Conservation (phyloP, 2,888 invertebrate species). For the Scaptomyza caliginosa region DNA sequence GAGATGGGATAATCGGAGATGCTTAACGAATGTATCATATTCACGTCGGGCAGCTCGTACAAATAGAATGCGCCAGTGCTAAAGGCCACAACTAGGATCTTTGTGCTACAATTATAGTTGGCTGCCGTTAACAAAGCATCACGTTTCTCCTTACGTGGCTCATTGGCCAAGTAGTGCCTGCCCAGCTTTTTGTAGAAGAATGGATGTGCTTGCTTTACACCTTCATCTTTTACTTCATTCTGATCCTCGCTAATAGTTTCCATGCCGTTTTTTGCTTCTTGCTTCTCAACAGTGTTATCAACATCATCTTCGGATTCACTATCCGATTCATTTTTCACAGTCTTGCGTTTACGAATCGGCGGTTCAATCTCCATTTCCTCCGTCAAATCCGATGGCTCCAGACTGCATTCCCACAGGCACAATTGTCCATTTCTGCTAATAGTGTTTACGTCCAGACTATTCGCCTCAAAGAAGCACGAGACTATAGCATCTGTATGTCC, state of each 20-base stretch:
- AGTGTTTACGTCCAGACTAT: conserved; percentile 93
- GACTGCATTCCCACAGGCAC: conserved; percentile 92
- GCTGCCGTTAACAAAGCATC: conserved; percentile 90
- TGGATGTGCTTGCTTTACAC: conserved; percentile 81
- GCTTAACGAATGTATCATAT: conserved; percentile 94
- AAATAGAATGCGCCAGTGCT: conserved; percentile 95
- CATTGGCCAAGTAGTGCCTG: conserved; percentile 90
- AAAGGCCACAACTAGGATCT: conserved; percentile 95
- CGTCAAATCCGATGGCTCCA: conserved; percentile 88
- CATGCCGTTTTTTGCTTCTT: conserved; percentile 13
- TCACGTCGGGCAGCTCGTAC: conserved; percentile 97
- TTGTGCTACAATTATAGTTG: conserved; percentile 91
- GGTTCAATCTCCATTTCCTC: conserved; percentile 21
- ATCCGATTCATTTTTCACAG: conserved; percentile 3
- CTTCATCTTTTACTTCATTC: conserved; percentile 82
- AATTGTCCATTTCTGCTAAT: conserved; percentile 92
- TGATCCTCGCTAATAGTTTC: conserved; percentile 83
- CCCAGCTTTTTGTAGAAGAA: conserved; percentile 89
- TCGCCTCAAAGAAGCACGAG: conserved; percentile 94
- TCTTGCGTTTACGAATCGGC: conserved; percentile 33
- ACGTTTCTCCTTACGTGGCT: conserved; percentile 87
- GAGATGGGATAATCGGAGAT: conserved; percentile 94
- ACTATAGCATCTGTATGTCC: conserved; percentile 94
- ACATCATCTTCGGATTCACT: conserved; percentile 89
- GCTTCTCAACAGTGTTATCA: conserved; percentile 75